Evolutionary conservation across 2,888 invertebrate species (phyloP), one percentile per base, ranked within the genome.

Genomic region (Xestobium rufovillosum): DNA sequence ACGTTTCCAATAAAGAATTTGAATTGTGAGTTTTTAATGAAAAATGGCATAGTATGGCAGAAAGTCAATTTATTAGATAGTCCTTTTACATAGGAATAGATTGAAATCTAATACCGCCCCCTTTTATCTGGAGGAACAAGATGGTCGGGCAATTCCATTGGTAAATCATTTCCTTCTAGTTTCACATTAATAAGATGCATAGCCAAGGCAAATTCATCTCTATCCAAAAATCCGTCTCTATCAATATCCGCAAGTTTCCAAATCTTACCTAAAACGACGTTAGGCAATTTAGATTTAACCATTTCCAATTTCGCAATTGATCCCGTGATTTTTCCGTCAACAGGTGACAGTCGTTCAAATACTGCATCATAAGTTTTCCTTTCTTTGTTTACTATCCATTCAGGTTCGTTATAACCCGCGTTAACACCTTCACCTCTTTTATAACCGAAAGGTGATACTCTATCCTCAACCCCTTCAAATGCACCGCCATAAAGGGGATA

Each of bases 231-330:
- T 12, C 95, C 95, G 65, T 96, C 95, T 52, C 81, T 81, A 70
- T 97, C 96, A 47, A 94, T 79, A 69, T 97, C 97, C 2, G 96
- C 78, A 44, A 98, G 70, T 67, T 94, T 96, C 97, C 97, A 98
- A 57, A 98, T 89, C 73, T 87, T 88, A 43, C 94, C 92, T 46
- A 98, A 78, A 39, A 95, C 90, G 16, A 86, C 83, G 68, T 97
- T 96, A 4, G 97, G 97, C 58, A 98, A 72, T 69, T 95, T 96
- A 14, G 96, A 95, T 69, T 95, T 95, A 44, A 92, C 78, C 83
- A 97, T 89, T 71, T 95, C 94, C 36, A 80, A 77, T 68, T 92
- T 94, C 27, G 92, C 94, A 44, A 80, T 81, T 52, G 84, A 79
- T 51, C 92, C 92, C 34, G 90, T 87, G 53, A 98, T 78, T 69